Evolutionary conservation across 2,797 vertebrate species (phyloP), one percentile per base, ranked within the genome.

Genomic region (Semaprochilodus insignis): DNA sequence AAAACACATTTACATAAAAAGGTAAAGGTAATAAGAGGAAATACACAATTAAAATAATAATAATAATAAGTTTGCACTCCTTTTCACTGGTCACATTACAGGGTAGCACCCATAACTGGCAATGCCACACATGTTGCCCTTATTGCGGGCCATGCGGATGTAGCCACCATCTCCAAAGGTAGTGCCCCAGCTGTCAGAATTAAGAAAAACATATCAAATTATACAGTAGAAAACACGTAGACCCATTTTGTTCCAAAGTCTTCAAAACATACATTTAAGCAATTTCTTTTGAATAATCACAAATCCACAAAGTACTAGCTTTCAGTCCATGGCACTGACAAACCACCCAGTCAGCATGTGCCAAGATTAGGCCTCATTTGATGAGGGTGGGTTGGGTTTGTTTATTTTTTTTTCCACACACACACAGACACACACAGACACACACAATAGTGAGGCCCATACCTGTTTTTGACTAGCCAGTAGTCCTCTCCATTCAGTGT

Each of bases 391-490:
- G n/a, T n/a, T n/a, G n/a, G n/a, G n/a, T n/a, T n/a, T n/a, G n/a
- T n/a, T n/a, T n/a, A n/a, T n/a, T n/a, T n/a, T n/a, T n/a, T n/a
- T n/a, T n/a, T n/a, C n/a, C n/a, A n/a, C n/a, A n/a, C n/a, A n/a
- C n/a, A n/a, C n/a, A n/a, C n/a, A n/a, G n/a, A n/a, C n/a, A n/a
- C n/a, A n/a, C n/a, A n/a, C n/a, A n/a, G n/a, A n/a, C n/a, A n/a
- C n/a, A n/a, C n/a, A n/a, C n/a, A n/a, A n/a, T n/a, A n/a, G n/a
- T n/a, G n/a, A n/a, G n/a, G n/a, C n/a, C n/a, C 89, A 81, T 91
- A 98, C 98, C 98, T 99, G 94, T 99, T 99, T 91, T 99, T 99
- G 73, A 99, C 92, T 34, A 99, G 94, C 98, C 98, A 99, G 44
- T 94, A 98, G 27, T 99, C 97, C 66, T 95, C 88, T 21, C 95